Evolutionary conservation across 2,888 invertebrate species (phyloP).

Genomic region (Dione vanillae): DNA sequence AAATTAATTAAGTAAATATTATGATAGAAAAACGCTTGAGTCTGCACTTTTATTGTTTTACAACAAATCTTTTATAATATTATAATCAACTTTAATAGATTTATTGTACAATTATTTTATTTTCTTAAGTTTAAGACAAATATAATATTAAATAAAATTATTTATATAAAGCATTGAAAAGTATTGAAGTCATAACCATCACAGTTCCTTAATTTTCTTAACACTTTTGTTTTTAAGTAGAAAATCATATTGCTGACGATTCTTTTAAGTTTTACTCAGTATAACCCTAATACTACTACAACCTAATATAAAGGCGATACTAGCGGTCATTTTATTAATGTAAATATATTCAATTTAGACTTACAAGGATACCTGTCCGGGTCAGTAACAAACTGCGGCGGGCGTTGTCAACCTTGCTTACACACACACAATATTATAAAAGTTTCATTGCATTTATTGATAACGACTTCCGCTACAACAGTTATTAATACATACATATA

Average conservation of each 20-base stretch:
- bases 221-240: too few species aligned
- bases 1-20: too few species aligned
- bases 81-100: too few species aligned
- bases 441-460: slow-evolving; percentile 8
- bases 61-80: too few species aligned
- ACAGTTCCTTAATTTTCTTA: too few species aligned
- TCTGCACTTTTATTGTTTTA: too few species aligned
- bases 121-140: too few species aligned
- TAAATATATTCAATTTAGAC: slow-evolving; percentile 23
- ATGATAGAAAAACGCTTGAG: too few species aligned
- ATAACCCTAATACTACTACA: not conserved
- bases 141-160: too few species aligned
- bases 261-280: not conserved
- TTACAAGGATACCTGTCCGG: slow-evolving; percentile 26
- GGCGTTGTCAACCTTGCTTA: slow-evolving; percentile 15
- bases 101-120: too few species aligned
- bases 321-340: not conserved
- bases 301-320: slow-evolving; percentile 12
- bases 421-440: slow-evolving; percentile 3
- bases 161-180: too few species aligned
- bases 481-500: not conserved
- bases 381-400: slow-evolving; percentile 15
- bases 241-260: not conserved
- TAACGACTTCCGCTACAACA: slow-evolving; percentile 8
- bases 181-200: too few species aligned